Conservation (phyloP, 1,140 invertebrate species). For the Pseudomyrmex sp. region DNA sequence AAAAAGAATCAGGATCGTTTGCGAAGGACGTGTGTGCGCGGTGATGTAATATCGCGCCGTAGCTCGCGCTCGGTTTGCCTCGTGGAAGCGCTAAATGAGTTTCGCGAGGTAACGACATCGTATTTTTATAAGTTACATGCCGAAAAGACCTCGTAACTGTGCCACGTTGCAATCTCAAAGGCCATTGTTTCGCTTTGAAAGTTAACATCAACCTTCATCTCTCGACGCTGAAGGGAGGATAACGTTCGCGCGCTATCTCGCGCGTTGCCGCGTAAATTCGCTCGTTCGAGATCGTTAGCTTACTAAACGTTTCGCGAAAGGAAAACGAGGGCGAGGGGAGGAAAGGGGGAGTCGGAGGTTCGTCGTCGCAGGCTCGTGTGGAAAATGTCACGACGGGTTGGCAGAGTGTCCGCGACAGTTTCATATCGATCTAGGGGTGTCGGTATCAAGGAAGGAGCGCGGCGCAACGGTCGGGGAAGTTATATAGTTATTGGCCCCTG, state of each 20-base stretch:
- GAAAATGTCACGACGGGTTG: conserved; percentile 37
- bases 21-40: conserved; percentile 26
- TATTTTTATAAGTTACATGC: conserved; percentile 55
- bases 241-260: conserved; percentile 4
- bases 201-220: conserved; percentile 59
- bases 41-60: conserved; percentile 29
- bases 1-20: conserved; percentile 29
- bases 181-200: conserved; percentile 57
- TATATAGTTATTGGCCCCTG: conserved; percentile 74
- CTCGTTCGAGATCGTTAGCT: conserved; percentile 58
- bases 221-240: conserved; percentile 4
- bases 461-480: conserved; percentile 51
- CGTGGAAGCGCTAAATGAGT: conserved; percentile 41
- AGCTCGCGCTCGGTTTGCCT: conserved; percentile 26
- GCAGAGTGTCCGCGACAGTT: conserved; percentile 55
- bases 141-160: conserved; percentile 47
- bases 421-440: conserved; percentile 71
- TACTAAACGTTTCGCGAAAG: conserved; percentile 52
- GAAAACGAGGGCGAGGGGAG: not conserved
- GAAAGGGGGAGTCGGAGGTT: not conserved
- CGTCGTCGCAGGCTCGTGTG: conserved; percentile 2
- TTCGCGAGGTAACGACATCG: conserved; percentile 46
- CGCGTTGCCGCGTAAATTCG: conserved; percentile 39
- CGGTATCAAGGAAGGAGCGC: conserved; percentile 64
- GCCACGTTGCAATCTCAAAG: conserved; percentile 50